Evolutionary conservation across 2,888 invertebrate genomes (phyloP), one percentile per base, ranked within the genome.

Genomic region (Biston stratarius): DNA sequence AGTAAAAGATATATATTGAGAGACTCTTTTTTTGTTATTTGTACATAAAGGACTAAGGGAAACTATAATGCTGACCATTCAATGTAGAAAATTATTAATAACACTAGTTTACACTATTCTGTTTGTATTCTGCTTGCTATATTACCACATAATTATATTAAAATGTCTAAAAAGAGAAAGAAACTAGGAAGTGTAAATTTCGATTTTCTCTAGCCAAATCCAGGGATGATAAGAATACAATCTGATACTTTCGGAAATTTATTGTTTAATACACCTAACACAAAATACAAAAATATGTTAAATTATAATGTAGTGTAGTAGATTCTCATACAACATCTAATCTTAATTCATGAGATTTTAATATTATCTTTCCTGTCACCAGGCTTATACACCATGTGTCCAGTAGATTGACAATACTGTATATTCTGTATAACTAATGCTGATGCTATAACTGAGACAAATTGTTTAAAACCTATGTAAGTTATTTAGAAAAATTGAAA

Each of bases 201-300:
- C 24, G 3, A 1, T 24, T 24, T 24, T 24, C 24, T 24, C 24
- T 24, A 24, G 24, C 24, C 24, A 24, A 3, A 24, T 24, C 24
- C 24, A 24, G 24, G 24, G 24, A 24, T 24, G 1, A 24, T 24
- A 24, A 24, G 1, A 24, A 51, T 12, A 51, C 33, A 51, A 51
- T 3, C 14, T 6, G 11, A 38, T 52, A 57, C 34, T 47, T 69
- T 60, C 61, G 73, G 64, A 83, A 83, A 78, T 88, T 88, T 89
- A 90, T 89, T 90, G 81, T 83, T 84, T 75, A 72, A 83, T 83
- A 85, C 85, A 77, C 82, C 85, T 89, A 90, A 90, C 87, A 83
- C 86, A 90, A 84, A 84, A 88, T 91, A 91, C 89, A 91, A 91
- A 92, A 91, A 90, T 90, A 90, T 83, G 83, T 88, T 84, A 83